Evolutionary conservation across 2,113 vertebrate genomes (phyloP).

Genomic region (human): DNA sequence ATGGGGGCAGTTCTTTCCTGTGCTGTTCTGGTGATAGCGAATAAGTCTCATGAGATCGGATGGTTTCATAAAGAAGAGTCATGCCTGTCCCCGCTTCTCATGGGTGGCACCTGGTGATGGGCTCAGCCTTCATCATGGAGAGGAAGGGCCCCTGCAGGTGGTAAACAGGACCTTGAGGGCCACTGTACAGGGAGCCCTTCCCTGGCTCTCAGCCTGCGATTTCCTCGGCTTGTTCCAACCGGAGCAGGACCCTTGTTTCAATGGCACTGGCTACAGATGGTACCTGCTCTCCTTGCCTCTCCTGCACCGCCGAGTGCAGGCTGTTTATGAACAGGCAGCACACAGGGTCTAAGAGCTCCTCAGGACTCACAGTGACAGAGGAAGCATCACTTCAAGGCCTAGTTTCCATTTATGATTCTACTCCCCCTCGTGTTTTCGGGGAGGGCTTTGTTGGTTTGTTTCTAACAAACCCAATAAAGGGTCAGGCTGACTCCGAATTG

Average conservation of each 20-base stretch:
- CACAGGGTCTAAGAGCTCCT: constrained; percentile 56
- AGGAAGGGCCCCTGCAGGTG: background rate
- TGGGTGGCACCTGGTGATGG: no score
- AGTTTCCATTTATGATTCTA: constrained; percentile 66
- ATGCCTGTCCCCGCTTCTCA: background rate
- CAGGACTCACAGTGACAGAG: constrained; percentile 53
- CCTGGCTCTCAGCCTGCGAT: background rate
- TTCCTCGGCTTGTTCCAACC: background rate
- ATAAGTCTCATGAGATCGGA: no score
- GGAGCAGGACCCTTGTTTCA: background rate
- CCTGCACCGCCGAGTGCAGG: fast-evolving
- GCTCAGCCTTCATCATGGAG: background rate
- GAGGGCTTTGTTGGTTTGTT: background rate
- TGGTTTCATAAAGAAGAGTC: no score
- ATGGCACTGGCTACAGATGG: no score
- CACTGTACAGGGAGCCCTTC: background rate
- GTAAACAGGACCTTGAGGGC: background rate
- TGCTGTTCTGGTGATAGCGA: no score
- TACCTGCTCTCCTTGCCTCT: background rate
- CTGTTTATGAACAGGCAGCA: background rate
- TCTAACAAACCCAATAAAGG: constrained; percentile 61
- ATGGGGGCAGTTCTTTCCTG: no score
- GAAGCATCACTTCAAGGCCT: constrained; percentile 68
- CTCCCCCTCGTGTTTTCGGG: constrained; percentile 31
- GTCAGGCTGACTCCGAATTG: constrained; percentile 62